Conservation (phyloP, 2,888 invertebrate genomes). For the Plutella xylostella region DNA sequence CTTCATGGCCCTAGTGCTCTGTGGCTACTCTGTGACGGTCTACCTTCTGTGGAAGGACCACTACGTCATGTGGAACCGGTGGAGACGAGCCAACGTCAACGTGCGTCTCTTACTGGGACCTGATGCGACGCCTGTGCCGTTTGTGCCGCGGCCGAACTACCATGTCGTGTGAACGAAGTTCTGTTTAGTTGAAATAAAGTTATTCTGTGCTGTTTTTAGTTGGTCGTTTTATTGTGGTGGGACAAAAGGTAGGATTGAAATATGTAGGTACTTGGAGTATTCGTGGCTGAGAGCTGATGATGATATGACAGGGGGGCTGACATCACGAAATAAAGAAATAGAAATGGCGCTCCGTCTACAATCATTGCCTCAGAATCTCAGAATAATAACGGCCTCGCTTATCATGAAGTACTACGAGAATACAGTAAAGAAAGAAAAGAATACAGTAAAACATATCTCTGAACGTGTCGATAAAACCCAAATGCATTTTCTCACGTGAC, state of each 20-base stretch:
- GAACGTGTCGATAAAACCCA: not conserved
- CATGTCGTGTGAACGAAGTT: not conserved
- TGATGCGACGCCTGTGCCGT: constrained; percentile 56
- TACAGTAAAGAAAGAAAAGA: not conserved
- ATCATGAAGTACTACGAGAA: not conserved
- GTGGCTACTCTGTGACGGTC: constrained; percentile 73
- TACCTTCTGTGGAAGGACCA: constrained; percentile 76
- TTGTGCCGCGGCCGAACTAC: constrained; percentile 35
- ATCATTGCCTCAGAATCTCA: not conserved
- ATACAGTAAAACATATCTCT: not conserved
- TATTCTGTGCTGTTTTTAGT: not conserved
- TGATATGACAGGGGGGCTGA: not conserved
- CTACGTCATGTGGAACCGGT: constrained; percentile 76
- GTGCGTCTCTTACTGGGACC: constrained; percentile 70
- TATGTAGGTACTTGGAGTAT: no score
- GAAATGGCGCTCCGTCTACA: not conserved
- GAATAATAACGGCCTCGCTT: not conserved
- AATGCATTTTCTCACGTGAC: not conserved
- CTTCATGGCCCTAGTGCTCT: constrained; percentile 72
- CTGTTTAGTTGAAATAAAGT: not conserved
- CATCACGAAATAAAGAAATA: not conserved
- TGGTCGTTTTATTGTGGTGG: not conserved
- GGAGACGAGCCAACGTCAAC: constrained; percentile 75
- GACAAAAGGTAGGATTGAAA: no score
- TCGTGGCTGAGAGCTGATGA: not conserved